Base-by-base conservation (phyloP, 2,888 invertebrate species). In the Girardia tigrina region DNA sequence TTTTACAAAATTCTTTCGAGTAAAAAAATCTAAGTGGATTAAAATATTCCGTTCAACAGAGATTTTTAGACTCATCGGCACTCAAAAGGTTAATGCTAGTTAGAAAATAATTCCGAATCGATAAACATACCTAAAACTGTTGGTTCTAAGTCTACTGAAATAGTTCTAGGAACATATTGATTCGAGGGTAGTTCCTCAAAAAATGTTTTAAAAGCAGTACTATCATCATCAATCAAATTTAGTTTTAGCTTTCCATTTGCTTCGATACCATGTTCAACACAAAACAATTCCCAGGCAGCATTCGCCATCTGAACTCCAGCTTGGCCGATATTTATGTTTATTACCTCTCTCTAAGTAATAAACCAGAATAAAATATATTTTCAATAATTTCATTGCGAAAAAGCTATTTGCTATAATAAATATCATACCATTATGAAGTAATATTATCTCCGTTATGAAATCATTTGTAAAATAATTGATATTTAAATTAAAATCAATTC, bases 61-160 rank as follows among this genome's bases (percentile, higher is more conserved):
- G n/a, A n/a, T n/a, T n/a, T n/a, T n/a, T n/a, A n/a, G n/a, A n/a
- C n/a, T n/a, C n/a, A n/a, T n/a, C n/a, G n/a, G n/a, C n/a, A n/a
- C n/a, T n/a, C n/a, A n/a, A n/a, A n/a, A n/a, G n/a, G n/a, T 36
- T 36, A 36, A 36, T 16, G 36, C 8, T 12, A 36, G 36, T 36
- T 36, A n/a, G n/a, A n/a, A n/a, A n/a, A n/a, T n/a, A n/a, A n/a
- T n/a, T n/a, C n/a, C n/a, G n/a, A n/a, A n/a, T 36, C 16, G 16
- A 36, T 14, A 12, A 71, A 72, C 74, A 26, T 14, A 75, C 78
- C 75, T 4, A 94, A 91, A 81, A 94, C 93, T 79, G 93, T 92
- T 78, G 93, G 93, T 85, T 94, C 93, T 84, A 94, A 87, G 85
- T 94, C 93, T 14, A 93, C 91, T 82, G 92, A 94, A 76, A 93